These are phyloP conservation scores for Aspidiotus destructor DNA, from an alignment of 2,888 invertebrate species.

Conservation along the genomic window DNA sequence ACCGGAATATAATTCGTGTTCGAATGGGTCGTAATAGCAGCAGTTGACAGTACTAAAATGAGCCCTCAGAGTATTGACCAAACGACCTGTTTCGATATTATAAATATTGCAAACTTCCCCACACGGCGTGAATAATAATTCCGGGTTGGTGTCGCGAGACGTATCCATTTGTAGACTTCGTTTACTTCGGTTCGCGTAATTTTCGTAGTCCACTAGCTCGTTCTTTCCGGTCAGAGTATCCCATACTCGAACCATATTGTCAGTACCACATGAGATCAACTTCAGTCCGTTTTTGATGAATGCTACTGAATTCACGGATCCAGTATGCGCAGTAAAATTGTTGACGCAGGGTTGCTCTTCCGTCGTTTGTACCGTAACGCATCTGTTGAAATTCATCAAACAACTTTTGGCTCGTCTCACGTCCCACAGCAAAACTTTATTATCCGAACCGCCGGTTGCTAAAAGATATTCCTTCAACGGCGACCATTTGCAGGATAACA, in stretches of 20 bases:
- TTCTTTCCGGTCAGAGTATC: slow-evolving; percentile 26
- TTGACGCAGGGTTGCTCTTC: slow-evolving; percentile 20
- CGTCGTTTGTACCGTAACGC: slow-evolving; percentile 17
- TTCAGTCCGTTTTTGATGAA: slow-evolving; percentile 22
- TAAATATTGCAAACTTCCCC: slow-evolving; percentile 15
- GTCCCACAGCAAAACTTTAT: slow-evolving; percentile 25
- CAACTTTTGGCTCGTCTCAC: slow-evolving; percentile 21
- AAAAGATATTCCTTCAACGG: slow-evolving; percentile 24
- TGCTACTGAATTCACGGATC: slow-evolving; percentile 10
- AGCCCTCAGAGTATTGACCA: slow-evolving; percentile 10
- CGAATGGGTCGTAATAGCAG: slow-evolving; percentile 26
- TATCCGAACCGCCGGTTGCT: slow-evolving; percentile 25
- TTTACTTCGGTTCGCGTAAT: slow-evolving; percentile 9
- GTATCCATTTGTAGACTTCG: slow-evolving; percentile 27
- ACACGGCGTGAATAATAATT: slow-evolving; percentile 23
- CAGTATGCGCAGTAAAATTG: slow-evolving; percentile 24
- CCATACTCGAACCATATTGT: slow-evolving; percentile 24
- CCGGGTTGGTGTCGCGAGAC: slow-evolving; percentile 15
- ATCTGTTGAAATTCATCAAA: slow-evolving; percentile 25
- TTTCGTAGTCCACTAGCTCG: slow-evolving; percentile 24
- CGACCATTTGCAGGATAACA: slow-evolving; percentile 27
- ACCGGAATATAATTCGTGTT: slow-evolving; percentile 26
- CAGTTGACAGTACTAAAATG: slow-evolving; percentile 27
- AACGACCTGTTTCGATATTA: slow-evolving; percentile 19
- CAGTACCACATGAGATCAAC: slow-evolving; percentile 26